Evolutionary conservation across 2,113 vertebrate genomes (phyloP).

Genomic region (Thamnophis sirtalis): DNA sequence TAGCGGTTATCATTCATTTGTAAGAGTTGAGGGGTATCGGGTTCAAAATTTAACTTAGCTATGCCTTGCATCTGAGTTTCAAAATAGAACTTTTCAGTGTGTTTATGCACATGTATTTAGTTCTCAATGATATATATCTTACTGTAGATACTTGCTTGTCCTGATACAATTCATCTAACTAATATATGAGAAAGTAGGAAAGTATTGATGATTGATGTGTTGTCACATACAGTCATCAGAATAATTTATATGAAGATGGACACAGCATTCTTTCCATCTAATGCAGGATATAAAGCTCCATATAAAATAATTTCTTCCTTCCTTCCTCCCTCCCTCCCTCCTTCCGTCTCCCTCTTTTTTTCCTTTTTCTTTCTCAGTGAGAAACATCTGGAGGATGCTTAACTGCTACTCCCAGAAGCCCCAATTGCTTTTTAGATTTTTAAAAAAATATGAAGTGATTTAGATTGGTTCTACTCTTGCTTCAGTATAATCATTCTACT

Average conservation of each 20-base stretch:
- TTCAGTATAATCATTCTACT: neutral
- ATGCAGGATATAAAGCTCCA: neutral
- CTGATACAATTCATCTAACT: neutral
- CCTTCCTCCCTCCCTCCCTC: neutral
- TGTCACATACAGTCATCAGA: fast-evolving
- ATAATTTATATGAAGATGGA: neutral
- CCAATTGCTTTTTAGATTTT: neutral
- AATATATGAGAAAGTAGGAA: neutral
- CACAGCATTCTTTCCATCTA: neutral
- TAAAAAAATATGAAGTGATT: neutral
- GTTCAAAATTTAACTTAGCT: neutral
- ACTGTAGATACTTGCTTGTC: neutral
- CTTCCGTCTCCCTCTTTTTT: neutral
- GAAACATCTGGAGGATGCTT: neutral
- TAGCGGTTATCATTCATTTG: fast-evolving
- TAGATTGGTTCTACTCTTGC: neutral
- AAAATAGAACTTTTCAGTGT: neutral
- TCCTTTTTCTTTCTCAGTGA: neutral
- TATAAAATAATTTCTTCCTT: neutral
- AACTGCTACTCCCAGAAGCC: neutral
- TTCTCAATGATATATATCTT: neutral
- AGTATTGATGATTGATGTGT: neutral
- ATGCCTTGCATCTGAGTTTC: neutral
- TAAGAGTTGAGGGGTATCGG: fast-evolving
- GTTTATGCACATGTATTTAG: no score